A percentile compares a stretch with the other conserved stretches of the same genome.
Evolutionary conservation across 2,888 invertebrate genomes (phyloP).

Genomic region (Seira ritae): DNA sequence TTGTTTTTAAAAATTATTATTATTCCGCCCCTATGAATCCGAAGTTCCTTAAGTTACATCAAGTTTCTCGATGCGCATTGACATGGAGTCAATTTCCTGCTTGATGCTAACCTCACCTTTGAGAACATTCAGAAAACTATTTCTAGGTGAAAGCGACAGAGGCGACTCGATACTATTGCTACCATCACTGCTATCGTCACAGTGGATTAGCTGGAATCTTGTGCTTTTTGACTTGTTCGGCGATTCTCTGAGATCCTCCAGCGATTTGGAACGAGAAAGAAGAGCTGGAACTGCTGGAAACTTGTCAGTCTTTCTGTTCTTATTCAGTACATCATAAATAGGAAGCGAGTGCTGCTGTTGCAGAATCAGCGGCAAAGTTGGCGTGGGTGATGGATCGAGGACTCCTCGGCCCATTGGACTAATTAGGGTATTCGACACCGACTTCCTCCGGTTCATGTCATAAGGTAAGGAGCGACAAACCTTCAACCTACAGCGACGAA

Average conservation of each 20-base stretch:
- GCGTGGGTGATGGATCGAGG: slow-evolving; percentile 39
- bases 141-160: slow-evolving; percentile 59
- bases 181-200: slow-evolving; percentile 63
- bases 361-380: slow-evolving; percentile 49
- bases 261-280: slow-evolving; percentile 70
- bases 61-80: slow-evolving; percentile 70
- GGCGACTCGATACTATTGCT: slow-evolving; percentile 66
- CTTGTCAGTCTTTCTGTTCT: slow-evolving; percentile 70
- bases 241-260: slow-evolving; percentile 73
- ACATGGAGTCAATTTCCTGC: slow-evolving; percentile 72
- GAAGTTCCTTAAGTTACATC: slow-evolving; percentile 67
- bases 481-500: slow-evolving; percentile 56
- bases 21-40: too few species aligned
- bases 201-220: slow-evolving; percentile 58
- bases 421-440: slow-evolving; percentile 49
- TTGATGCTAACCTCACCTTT: slow-evolving; percentile 68
- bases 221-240: slow-evolving; percentile 66
- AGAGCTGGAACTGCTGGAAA: slow-evolving; percentile 71
- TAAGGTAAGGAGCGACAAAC: slow-evolving; percentile 66
- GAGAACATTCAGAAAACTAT: slow-evolving; percentile 62
- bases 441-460: slow-evolving; percentile 64
- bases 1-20: too few species aligned
- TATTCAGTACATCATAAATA: slow-evolving; percentile 58
- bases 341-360: slow-evolving; percentile 58
- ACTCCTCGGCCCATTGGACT: slow-evolving; percentile 57